These are phyloP conservation scores for Liopterus haemorrhoidalis DNA, from an alignment of 2,888 invertebrate species.

Conservation along the genomic window DNA sequence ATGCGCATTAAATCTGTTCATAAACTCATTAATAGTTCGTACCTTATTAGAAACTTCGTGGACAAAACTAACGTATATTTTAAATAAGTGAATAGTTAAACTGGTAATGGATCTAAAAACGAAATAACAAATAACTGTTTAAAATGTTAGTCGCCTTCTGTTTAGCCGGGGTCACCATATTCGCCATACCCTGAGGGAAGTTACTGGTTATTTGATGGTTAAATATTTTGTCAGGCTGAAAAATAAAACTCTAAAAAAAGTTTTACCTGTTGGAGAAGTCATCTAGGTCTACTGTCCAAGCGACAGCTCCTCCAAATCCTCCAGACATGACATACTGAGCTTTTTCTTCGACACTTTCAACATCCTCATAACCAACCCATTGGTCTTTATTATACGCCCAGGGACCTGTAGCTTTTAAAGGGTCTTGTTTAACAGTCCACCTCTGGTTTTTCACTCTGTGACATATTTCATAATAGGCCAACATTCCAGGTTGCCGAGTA, in stretches of 20 bases:
- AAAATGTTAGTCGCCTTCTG: no score
- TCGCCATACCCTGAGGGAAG: no score
- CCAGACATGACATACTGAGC: constrained; percentile 66
- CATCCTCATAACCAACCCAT: constrained; percentile 87
- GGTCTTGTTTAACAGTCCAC: constrained; percentile 59
- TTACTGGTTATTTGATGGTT: no score
- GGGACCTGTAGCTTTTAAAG: constrained; percentile 60
- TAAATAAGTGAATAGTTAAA: no score
- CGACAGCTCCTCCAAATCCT: constrained; percentile 74
- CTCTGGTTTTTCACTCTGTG: constrained; percentile 60
- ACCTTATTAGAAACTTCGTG: no score
- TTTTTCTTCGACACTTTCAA: constrained; percentile 67
- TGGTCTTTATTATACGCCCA: constrained; percentile 74
- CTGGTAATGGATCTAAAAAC: no score
- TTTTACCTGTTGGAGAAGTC: constrained; percentile 69
- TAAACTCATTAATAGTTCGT: no score
- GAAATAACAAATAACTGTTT: no score
- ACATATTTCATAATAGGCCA: constrained; percentile 82
- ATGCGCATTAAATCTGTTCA: no score
- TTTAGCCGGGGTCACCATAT: no score
- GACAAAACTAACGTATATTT: no score
- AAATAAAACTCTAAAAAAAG: neutral
- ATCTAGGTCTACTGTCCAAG: constrained; percentile 85
- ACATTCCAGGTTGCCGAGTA: constrained; percentile 80
- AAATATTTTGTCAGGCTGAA: no score